phyloP scores from a whole-genome alignment of 1,140 invertebrate genomes.

The Neodiprion virginianus region DNA sequence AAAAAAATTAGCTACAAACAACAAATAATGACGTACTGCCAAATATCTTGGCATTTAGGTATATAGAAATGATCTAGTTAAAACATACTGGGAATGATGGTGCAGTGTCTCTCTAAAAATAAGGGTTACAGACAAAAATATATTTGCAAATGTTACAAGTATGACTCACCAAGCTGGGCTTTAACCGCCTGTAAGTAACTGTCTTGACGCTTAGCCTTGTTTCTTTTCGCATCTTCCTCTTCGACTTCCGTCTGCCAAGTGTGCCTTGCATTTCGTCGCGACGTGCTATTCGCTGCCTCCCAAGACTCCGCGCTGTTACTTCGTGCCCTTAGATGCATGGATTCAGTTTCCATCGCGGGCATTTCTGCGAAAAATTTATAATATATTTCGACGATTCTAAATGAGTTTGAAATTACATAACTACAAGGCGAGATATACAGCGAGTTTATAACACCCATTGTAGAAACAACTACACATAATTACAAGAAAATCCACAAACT shows the following conservation, averaged over 20 bases:
- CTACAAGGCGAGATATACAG: slow-evolving; percentile 3
- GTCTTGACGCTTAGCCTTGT: slow-evolving; percentile 59
- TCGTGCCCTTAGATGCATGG: slow-evolving; percentile 66
- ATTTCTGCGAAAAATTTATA: slow-evolving; percentile 35
- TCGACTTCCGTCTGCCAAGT: slow-evolving; percentile 50
- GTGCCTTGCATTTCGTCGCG: slow-evolving; percentile 39
- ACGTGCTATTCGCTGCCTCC: slow-evolving; percentile 49
- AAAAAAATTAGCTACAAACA: too few species aligned
- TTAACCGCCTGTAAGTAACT: slow-evolving; percentile 60
- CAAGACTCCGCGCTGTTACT: slow-evolving; percentile 69
- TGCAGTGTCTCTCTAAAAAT: too few species aligned
- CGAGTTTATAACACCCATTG: neutral
- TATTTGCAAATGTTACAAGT: neutral
- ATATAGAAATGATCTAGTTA: too few species aligned
- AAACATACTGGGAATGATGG: too few species aligned
- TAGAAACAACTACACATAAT: too few species aligned
- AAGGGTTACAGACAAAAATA: too few species aligned
- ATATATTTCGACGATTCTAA: too few species aligned
- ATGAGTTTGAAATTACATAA: too few species aligned
- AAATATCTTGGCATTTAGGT: too few species aligned
- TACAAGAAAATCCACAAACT: too few species aligned
- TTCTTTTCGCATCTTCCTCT: slow-evolving; percentile 47
- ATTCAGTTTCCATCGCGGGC: slow-evolving; percentile 59
- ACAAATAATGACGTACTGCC: too few species aligned
- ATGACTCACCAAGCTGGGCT: slow-evolving; percentile 48